Conservation (phyloP, 2,113 vertebrate species). For the Oenanthe oenanthe region DNA sequence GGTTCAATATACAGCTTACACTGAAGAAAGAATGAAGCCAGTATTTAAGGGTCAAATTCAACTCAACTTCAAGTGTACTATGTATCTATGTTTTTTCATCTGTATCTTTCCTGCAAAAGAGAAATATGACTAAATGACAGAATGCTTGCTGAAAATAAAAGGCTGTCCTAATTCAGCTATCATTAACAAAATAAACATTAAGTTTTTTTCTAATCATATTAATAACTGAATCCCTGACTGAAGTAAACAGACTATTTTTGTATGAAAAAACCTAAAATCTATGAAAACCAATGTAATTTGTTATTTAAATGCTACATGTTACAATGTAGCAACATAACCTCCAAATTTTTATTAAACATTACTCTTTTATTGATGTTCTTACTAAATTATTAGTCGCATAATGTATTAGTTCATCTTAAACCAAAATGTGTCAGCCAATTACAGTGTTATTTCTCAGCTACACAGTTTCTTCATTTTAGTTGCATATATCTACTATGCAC, state of each 20-base stretch:
- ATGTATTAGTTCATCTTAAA: neutral
- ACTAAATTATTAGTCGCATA: neutral
- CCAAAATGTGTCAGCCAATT: neutral
- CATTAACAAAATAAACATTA: neutral
- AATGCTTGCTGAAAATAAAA: neutral
- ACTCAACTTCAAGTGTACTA: neutral
- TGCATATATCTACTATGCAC: neutral
- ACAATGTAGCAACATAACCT: neutral
- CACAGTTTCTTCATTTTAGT: neutral
- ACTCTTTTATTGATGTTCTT: neutral
- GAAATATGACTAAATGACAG: neutral
- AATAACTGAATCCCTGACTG: neutral
- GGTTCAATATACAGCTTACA: neutral
- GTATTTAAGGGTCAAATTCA: neutral
- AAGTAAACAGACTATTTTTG: neutral
- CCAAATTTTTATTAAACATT: fast-evolving
- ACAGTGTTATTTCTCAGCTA: neutral
- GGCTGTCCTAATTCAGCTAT: neutral
- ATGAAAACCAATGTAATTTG: neutral
- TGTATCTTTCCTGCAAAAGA: neutral
- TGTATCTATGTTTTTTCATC: neutral
- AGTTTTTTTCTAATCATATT: neutral
- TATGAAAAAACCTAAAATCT: neutral
- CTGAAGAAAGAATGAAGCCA: neutral
- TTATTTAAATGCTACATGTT: neutral